Evolutionary conservation across 2,888 invertebrate genomes (phyloP), one percentile per base, ranked within the genome.

Genomic region (Lasioglossum lativentre): DNA sequence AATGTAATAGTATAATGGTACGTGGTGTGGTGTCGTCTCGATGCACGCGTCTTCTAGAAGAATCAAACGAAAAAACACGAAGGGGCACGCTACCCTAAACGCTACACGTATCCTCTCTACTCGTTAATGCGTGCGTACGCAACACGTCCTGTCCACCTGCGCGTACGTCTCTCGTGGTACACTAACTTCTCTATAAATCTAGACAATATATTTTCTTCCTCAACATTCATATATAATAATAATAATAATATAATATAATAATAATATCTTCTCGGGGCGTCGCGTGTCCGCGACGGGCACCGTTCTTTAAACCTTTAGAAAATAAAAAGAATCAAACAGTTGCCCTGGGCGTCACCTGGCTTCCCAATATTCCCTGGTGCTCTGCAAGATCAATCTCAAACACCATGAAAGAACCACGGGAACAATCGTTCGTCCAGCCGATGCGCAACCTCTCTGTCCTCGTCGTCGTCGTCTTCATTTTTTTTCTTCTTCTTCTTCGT

Each of bases 171-270:
- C 78, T 75, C 89, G 90, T 89, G 89, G 88, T 91, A 88, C 89
- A 89, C 90, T 89, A 89, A 91, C 86, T 89, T 77, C 79, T 86
- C 91, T 92, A 93, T 90, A 94, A 92, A 93, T 92, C 92, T 93
- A 93, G 91, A 89, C 90, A 90, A 92, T 93, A 92, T 92, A 93
- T 92, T 91, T 92, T 90, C 92, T 91, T 92, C 90, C 90, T 94
- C 92, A 94, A 92, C 92, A 93, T 93, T 92, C 87, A 91, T 91
- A 92, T 92, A 92, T 93, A 91, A 93, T 92, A 91, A 92, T 90
- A 89, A 90, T 82, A 85, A 86, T 83, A 87, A 86, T 75, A 87
- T 78, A 86, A 81, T 81, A 80, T 78, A 86, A 70, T 83, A 84
- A 86, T 88, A 87, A 90, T 92, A 88, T 90, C 89, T 86, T 92